phyloP scores from a whole-genome alignment of 2,888 invertebrate species.

The Crossocerus cetratus region DNA sequence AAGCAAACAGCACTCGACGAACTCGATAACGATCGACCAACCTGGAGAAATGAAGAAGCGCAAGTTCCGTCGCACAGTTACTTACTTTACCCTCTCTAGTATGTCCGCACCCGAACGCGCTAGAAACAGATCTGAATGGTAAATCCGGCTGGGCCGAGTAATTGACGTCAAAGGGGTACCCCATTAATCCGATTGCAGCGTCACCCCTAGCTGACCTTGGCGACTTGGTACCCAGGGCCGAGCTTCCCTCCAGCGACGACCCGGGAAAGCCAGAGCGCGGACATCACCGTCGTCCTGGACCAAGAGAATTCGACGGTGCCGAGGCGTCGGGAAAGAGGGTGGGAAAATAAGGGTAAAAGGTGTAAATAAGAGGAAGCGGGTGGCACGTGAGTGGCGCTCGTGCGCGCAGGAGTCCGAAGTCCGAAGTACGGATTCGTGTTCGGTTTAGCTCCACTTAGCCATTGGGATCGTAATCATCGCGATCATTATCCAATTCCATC shows the following conservation, averaged over 20 bases:
- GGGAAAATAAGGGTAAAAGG: slow-evolving; percentile 5
- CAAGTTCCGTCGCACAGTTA: background rate
- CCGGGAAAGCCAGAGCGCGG: too few relatives aligned
- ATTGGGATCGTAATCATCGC: slow-evolving; percentile 47
- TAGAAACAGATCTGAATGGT: slow-evolving; percentile 18
- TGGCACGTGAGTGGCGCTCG: slow-evolving; percentile 25
- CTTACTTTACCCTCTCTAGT: slow-evolving; percentile 37
- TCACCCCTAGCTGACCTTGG: slow-evolving; percentile 40
- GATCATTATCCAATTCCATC: slow-evolving; percentile 67
- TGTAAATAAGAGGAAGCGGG: slow-evolving; percentile 23
- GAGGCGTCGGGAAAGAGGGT: background rate
- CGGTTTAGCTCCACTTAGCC: slow-evolving; percentile 59
- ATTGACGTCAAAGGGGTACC: background rate
- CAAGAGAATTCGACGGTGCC: background rate
- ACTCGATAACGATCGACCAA: too few relatives aligned
- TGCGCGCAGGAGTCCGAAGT: slow-evolving; percentile 11
- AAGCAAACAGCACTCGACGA: too few relatives aligned
- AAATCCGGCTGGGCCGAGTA: slow-evolving; percentile 5
- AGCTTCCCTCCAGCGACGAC: background rate
- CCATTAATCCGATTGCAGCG: slow-evolving; percentile 1
- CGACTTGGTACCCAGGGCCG: slow-evolving; percentile 2
- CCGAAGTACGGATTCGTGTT: slow-evolving; percentile 41
- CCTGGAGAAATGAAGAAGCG: too few relatives aligned
- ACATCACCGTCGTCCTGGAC: too few relatives aligned
- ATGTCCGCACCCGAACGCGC: slow-evolving; percentile 37